Conservation (phyloP, 2,113 vertebrate genomes). For the Panthera tigris region DNA sequence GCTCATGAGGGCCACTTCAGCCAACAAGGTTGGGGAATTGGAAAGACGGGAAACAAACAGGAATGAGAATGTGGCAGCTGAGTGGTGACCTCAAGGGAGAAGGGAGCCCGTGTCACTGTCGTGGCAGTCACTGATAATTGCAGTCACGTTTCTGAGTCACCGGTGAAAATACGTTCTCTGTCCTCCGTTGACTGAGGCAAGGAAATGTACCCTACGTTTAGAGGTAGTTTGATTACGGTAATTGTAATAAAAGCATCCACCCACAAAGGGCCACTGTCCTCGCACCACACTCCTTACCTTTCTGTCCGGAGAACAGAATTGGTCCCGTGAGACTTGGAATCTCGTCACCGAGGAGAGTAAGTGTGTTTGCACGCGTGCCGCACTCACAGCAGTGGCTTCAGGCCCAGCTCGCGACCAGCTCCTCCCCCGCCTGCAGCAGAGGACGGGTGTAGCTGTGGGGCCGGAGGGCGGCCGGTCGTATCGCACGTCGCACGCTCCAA, state of each 20-base stretch:
- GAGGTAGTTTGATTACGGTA: neutral
- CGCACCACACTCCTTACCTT: too few relatives aligned
- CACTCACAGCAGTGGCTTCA: neutral
- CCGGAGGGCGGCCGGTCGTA: too few relatives aligned
- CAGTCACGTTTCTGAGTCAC: neutral
- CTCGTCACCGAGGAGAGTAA: neutral
- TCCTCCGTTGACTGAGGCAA: neutral
- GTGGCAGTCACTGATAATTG: rapidly evolving
- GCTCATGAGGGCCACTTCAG: neutral
- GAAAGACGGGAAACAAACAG: neutral
- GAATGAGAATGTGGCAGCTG: rapidly evolving
- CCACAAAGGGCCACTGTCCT: neutral
- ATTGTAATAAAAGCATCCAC: neutral
- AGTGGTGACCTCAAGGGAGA: neutral
- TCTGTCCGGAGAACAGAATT: neutral
- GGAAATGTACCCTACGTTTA: neutral
- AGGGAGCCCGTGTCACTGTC: neutral
- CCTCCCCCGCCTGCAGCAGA: too few relatives aligned
- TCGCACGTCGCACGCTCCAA: too few relatives aligned
- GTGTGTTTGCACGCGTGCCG: neutral
- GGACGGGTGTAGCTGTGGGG: neutral
- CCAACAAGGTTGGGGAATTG: too few relatives aligned
- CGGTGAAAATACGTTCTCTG: neutral
- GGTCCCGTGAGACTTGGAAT: neutral
- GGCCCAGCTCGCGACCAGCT: too few relatives aligned